Evolutionary conservation across 2,113 vertebrate species (phyloP), one percentile per base, ranked within the genome.

Genomic region (Ictidomys tridecemlineatus): DNA sequence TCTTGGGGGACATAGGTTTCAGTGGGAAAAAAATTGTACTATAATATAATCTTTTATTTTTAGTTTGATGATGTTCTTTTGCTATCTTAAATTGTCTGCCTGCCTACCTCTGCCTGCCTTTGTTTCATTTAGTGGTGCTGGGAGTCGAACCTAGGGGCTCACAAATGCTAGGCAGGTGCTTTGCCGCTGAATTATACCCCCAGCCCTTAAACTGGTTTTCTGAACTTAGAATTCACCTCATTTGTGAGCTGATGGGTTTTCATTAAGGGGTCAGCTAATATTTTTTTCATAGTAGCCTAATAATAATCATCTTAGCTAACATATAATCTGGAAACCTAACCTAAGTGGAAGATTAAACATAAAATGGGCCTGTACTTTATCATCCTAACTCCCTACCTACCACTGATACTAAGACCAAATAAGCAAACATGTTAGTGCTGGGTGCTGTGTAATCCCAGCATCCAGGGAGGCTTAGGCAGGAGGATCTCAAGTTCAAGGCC

Each of bases 31-130:
- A 65, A 72, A 8, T 91, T 90, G 22, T 74, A 37, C 48, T 79
- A 39, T 69, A 83, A 69, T 87, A 61, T 32, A 86, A 8, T 69
- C 28, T 84, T 72, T 91, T 82, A 34, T 51, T 78, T 22, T 83
- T 70, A 85, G 28, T 84, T 84, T 84, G 48, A 88, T 88, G 10
- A 22, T 88, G 26, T 9, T 95, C 76, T 86, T 96, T 82, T 93
- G 53, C 91, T 45, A 24, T 58, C 22, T 72, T 80, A 26, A 84
- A 63, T 74, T 82, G 24, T 28, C 22, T 53, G 51, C 14, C 39
- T 37, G 24, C 22, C 8, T 73, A 11, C 39, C 56, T 51, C 12
- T 37, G 39, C 28, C n/a, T 37, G 20, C 58, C 17, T 37, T 39
- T 24, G 3, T 73, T 39, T 42, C 56, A 24, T 74, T 42, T 42